A percentile compares a stretch with the other conserved stretches of the same genome.
Evolutionary conservation across 2,113 vertebrate species (phyloP).

Genomic region (Drymodes brunneopygia): DNA sequence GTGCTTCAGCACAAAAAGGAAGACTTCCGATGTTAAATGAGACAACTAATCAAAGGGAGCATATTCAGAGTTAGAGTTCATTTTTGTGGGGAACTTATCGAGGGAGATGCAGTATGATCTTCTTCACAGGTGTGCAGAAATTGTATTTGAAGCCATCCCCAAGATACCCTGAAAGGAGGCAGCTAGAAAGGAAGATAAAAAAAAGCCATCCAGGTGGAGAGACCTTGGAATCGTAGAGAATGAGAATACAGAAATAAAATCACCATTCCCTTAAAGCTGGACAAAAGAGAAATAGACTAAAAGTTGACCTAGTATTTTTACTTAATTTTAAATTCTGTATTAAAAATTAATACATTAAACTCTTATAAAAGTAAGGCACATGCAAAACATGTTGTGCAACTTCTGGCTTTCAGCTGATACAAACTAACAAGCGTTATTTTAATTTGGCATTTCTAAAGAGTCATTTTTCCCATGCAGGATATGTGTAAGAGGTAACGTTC

Average conservation of each 20-base stretch:
- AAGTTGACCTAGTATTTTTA: background rate
- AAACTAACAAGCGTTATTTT: slow-evolving; percentile 48
- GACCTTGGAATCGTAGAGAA: fast-evolving
- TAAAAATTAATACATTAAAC: slow-evolving; percentile 63
- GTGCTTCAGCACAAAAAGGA: background rate
- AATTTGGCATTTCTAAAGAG: slow-evolving; percentile 52
- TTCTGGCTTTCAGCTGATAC: slow-evolving; percentile 16
- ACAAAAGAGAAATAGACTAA: background rate
- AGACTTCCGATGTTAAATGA: background rate
- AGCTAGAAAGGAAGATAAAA: background rate
- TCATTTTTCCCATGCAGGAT: slow-evolving; percentile 47
- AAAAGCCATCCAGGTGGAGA: background rate
- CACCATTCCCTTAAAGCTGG: background rate
- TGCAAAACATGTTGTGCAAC: slow-evolving; percentile 68
- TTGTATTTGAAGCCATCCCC: background rate
- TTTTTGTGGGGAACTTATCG: background rate
- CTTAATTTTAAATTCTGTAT: slow-evolving; percentile 46
- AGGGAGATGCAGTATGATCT: background rate
- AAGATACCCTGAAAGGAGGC: background rate
- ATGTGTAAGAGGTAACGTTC: background rate
- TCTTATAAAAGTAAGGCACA: slow-evolving; percentile 74
- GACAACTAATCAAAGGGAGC: background rate
- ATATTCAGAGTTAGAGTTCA: background rate
- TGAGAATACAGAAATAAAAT: background rate
- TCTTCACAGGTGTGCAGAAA: background rate